Conservation (phyloP, 1,140 invertebrate species). For the Penaeus chinensis region DNA sequence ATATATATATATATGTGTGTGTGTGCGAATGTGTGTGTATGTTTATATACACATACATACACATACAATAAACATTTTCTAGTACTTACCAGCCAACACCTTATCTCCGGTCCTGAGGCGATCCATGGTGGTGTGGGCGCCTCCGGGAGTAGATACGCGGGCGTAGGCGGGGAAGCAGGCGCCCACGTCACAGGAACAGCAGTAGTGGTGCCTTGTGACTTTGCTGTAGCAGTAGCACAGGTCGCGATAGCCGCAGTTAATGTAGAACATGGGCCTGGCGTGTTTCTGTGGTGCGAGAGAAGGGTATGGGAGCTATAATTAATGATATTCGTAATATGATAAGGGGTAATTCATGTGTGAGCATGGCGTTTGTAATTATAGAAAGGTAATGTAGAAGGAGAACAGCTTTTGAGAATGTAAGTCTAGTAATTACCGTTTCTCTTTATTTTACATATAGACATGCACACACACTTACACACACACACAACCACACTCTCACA, state of each 20-base stretch:
- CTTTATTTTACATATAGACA: neutral
- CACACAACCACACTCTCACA: neutral
- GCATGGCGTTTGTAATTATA: no score
- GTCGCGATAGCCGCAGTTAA: slow-evolving; percentile 56
- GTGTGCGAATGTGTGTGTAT: no score
- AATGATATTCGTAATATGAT: neutral
- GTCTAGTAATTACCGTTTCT: neutral
- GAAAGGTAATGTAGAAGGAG: no score
- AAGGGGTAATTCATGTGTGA: neutral
- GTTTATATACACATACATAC: no score
- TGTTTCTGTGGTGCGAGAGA: slow-evolving; percentile 42
- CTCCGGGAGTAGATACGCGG: slow-evolving; percentile 38
- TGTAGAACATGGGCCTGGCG: slow-evolving; percentile 59
- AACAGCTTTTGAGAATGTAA: neutral
- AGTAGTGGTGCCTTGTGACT: slow-evolving; percentile 56
- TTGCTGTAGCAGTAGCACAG: slow-evolving; percentile 57
- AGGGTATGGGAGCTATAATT: neutral
- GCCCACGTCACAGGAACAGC: slow-evolving; percentile 55
- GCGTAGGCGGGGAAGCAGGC: slow-evolving; percentile 54
- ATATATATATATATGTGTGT: no score
- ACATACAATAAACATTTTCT: no score
- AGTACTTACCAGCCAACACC: slow-evolving; percentile 43
- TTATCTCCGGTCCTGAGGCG: slow-evolving; percentile 37
- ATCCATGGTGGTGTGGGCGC: slow-evolving; percentile 41
- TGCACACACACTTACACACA: neutral